phyloP scores from a whole-genome alignment of 2,113 vertebrate genomes.

The Tenebrosternarchus preto region DNA sequence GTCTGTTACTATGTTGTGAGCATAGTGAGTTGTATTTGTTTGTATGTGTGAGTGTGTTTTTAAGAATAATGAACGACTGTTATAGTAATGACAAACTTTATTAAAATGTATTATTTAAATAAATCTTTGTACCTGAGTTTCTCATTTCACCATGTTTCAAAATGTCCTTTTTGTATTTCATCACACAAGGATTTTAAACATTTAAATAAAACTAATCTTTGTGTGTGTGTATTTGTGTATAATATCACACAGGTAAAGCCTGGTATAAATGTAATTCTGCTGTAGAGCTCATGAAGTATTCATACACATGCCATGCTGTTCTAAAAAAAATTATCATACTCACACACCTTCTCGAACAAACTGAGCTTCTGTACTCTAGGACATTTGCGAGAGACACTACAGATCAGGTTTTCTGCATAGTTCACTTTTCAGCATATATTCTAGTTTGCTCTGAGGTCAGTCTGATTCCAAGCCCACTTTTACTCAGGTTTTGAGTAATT shows the following conservation, averaged over 20 bases:
- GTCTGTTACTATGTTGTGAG: neutral
- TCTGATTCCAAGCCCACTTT: too few relatives aligned
- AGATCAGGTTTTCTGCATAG: neutral
- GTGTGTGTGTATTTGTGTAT: slow-evolving; percentile 19
- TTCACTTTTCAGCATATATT: neutral
- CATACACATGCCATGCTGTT: slow-evolving; percentile 11
- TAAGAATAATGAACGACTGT: too few relatives aligned
- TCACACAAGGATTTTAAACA: neutral
- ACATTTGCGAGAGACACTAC: neutral
- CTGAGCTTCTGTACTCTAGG: neutral
- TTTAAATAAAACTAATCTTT: too few relatives aligned
- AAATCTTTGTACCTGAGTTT: neutral
- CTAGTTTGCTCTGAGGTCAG: too few relatives aligned
- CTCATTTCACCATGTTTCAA: neutral
- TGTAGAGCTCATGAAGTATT: slow-evolving; percentile 47
- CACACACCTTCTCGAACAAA: neutral
- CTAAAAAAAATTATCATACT: slow-evolving; percentile 28
- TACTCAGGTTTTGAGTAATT: too few relatives aligned
- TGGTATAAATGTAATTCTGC: too few relatives aligned
- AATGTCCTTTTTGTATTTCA: neutral
- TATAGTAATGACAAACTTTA: too few relatives aligned
- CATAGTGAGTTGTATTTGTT: neutral
- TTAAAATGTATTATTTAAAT: slow-evolving; percentile 14
- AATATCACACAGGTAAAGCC: neutral
- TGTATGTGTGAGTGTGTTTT: slow-evolving; percentile 5